Base-by-base conservation (phyloP, 2,797 vertebrate genomes). In the Schizopygopsis malacanthus region DNA sequence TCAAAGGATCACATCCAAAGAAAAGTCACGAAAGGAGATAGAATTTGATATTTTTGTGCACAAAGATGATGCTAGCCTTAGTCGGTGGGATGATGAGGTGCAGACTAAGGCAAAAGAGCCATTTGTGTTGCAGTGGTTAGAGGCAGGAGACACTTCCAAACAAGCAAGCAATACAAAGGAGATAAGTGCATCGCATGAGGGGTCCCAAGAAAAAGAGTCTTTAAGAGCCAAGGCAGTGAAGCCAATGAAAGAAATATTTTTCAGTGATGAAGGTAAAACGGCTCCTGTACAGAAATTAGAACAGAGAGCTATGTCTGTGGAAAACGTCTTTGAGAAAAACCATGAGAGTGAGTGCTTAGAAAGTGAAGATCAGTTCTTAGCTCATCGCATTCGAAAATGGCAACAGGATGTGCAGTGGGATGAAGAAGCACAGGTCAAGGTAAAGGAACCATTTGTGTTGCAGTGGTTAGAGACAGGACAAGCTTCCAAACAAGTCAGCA, bases 321-420 rank as follows among this genome's bases (percentile, higher is more conserved):
- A 94, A 88, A 92, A 90, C 81, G 87, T 91, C 25, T 91, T 92
- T 83, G 93, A 93, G 85, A 93, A 92, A 91, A 94, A 92, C 69
- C 86, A 94, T 12, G 93, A 95, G 15, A 91, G 88, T 50, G 93
- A 95, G 22, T 75, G 89, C 5, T 89, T 92, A 47, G 93, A 94
- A 87, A 93, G 92, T 89, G 93, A 95, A 73, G 93, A 95, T 72
- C 94, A 95, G 87, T 93, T 94, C 43, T 89, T 94, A 0, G 90
- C 94, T 16, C 83, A 93, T 20, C 91, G 90, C 15, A 93, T 94
- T 85, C 90, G 88, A 75, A 94, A 95, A 89, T 94, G 94, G 95
- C 93, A 95, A 85, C 90, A 94, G 84, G 92, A 91, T 6, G 91
- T 92, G 79, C 89, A 87, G 39, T 89, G 84, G 70, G 47, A 85